Evolutionary conservation across 2,113 vertebrate genomes (phyloP).

Genomic region (Plestiodon gilberti): DNA sequence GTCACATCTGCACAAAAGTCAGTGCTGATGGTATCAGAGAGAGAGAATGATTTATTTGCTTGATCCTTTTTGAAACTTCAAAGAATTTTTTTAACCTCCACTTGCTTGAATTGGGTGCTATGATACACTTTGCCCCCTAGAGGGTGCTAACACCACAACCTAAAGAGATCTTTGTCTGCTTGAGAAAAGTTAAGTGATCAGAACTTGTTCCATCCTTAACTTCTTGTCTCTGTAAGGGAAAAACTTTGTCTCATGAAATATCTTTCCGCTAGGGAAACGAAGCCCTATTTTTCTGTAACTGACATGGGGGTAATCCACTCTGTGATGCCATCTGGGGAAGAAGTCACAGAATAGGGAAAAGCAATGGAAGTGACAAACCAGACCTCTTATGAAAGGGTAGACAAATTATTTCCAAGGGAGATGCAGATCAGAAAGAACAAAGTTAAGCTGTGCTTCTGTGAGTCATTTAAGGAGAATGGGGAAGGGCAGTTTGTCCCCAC

Average conservation of each 20-base stretch:
- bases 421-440: neutral
- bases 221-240: neutral
- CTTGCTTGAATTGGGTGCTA: neutral
- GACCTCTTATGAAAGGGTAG: neutral
- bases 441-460: neutral
- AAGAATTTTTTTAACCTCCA: no score
- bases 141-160: conserved; percentile 54
- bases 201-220: rapidly evolving
- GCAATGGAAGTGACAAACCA: neutral
- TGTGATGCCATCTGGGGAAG: neutral
- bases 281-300: neutral
- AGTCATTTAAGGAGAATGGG: neutral
- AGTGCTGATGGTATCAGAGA: neutral
- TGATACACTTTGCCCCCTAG: conserved; percentile 40
- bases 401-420: neutral
- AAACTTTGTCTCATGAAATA: neutral
- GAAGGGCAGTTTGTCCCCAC: neutral
- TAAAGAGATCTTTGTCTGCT: neutral
- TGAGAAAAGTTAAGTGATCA: neutral
- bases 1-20: neutral
- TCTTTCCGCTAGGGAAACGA: neutral
- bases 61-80: neutral
- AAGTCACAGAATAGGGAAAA: neutral
- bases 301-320: neutral
- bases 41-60: neutral